These are phyloP conservation scores for Hafferia zeledoni DNA, from an alignment of 2,797 vertebrate genomes.

Conservation along the genomic window DNA sequence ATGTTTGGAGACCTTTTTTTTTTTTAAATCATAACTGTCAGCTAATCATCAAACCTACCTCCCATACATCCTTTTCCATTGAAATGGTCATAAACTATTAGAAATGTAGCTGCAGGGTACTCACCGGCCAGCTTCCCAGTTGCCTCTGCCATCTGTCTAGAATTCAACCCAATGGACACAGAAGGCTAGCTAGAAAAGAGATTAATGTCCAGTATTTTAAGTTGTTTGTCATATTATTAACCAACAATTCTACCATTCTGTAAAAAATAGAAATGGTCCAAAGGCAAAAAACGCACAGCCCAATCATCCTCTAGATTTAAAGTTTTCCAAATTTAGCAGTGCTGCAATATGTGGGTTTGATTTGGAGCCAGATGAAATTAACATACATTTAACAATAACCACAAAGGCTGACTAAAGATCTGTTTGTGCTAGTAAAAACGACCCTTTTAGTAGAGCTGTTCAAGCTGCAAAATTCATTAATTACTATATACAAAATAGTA, in stretches of 20 bases:
- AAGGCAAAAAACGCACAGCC: background rate
- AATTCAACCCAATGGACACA: conserved; percentile 29
- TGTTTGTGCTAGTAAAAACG: background rate
- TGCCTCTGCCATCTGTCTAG: conserved; percentile 58
- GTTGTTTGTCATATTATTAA: background rate
- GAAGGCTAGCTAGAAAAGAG: conserved; percentile 28
- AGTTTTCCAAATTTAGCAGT: background rate
- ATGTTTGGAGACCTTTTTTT: background rate
- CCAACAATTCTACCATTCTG: background rate
- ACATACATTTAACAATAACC: background rate
- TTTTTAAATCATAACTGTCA: background rate
- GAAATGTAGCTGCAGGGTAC: conserved; percentile 10
- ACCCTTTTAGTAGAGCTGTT: background rate
- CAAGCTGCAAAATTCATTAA: background rate
- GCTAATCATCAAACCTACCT: background rate
- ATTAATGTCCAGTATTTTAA: background rate
- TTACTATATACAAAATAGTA: background rate
- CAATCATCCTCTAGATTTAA: background rate
- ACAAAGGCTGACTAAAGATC: background rate
- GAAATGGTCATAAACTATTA: conserved; percentile 46
- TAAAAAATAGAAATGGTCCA: background rate
- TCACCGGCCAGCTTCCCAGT: conserved; percentile 36
- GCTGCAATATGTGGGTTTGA: background rate
- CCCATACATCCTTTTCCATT: background rate
- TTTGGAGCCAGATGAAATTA: background rate